Evolutionary conservation across 2,888 invertebrate genomes (phyloP).

Genomic region (Ophion obscuratus): DNA sequence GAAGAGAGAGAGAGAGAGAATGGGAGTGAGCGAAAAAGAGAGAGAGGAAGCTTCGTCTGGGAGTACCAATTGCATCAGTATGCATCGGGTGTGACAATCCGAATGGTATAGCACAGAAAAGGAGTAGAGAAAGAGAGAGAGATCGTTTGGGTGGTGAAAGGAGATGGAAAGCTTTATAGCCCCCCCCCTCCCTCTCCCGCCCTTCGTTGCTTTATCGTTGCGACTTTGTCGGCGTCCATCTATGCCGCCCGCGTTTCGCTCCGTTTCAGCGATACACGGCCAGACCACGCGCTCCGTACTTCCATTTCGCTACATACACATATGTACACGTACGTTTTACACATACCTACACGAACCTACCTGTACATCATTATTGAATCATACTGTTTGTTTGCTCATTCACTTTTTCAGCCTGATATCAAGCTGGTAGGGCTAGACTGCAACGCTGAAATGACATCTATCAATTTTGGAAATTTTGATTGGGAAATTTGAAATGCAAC

Average conservation of each 20-base stretch:
- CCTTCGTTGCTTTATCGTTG: slow-evolving; percentile 62
- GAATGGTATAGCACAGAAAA: slow-evolving; percentile 23
- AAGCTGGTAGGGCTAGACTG: background rate
- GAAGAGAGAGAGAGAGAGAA: slow-evolving; percentile 17
- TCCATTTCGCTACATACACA: background rate
- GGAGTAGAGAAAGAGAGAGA: slow-evolving; percentile 22
- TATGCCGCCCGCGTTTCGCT: slow-evolving; percentile 55
- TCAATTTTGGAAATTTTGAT: too few relatives aligned
- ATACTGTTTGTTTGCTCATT: background rate
- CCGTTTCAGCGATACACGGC: slow-evolving; percentile 14
- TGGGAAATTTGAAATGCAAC: too few relatives aligned
- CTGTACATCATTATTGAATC: background rate
- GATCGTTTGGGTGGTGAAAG: slow-evolving; percentile 6
- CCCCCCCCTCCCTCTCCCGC: slow-evolving; percentile 15
- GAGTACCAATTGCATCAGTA: slow-evolving; percentile 64
- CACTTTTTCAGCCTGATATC: too few relatives aligned
- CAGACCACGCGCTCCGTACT: background rate
- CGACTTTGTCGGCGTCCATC: slow-evolving; percentile 68
- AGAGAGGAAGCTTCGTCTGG: slow-evolving; percentile 17
- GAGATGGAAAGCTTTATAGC: slow-evolving; percentile 59
- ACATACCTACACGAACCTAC: background rate
- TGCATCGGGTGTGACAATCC: slow-evolving; percentile 68
- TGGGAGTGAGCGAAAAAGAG: slow-evolving; percentile 7
- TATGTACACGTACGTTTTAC: background rate
- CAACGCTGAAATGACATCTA: too few relatives aligned